Evolutionary conservation across 2,888 invertebrate genomes (phyloP), one percentile per base, ranked within the genome.

Genomic region (Seira musarum): DNA sequence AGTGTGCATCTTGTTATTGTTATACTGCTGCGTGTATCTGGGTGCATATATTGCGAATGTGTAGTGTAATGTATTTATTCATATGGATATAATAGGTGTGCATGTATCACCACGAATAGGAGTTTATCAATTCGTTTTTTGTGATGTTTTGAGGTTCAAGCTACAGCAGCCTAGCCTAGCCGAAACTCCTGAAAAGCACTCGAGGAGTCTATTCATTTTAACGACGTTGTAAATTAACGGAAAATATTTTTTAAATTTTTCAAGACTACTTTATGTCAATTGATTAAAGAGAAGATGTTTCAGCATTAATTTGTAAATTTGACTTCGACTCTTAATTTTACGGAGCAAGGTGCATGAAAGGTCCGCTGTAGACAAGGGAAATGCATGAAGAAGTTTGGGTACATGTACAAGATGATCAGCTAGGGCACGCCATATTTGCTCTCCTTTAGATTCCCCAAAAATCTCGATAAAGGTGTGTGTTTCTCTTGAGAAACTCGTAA

Each of bases 371-470:
- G 53, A 57, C 65, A 70, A 57, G 70, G 53, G 77, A 69, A 64
- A 70, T 70, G 64, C 65, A 60, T 10, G 13, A 3, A 13, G 15
- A 24, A 40, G 60, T 6, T 46, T 63, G 1, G 21, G 10, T 66
- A 67, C 61, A 72, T 78, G 77, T 60, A 49, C 66, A 72, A 72
- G 61, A 67, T 60, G 57, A 66, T 71, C 71, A 78, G 78, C 71
- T 72, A 78, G 78, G 78, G 78, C 61, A 78, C 78, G 78, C 78
- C 78, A 78, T 78, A 19, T 78, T 78, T 78, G 67, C 78, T 53
- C 67, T 65, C 49, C 15, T 66, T 40, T 35, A 66, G 73, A 17
- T 66, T 73, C 30, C 68, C 30, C 35, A 60, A 75, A 67, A 67
- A 49, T 35, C 49, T 3, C 25, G n/a, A 35, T 35, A 13, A 46